Conservation (phyloP, 2,797 vertebrate genomes). For the Oryzias dopingdopingensis region DNA sequence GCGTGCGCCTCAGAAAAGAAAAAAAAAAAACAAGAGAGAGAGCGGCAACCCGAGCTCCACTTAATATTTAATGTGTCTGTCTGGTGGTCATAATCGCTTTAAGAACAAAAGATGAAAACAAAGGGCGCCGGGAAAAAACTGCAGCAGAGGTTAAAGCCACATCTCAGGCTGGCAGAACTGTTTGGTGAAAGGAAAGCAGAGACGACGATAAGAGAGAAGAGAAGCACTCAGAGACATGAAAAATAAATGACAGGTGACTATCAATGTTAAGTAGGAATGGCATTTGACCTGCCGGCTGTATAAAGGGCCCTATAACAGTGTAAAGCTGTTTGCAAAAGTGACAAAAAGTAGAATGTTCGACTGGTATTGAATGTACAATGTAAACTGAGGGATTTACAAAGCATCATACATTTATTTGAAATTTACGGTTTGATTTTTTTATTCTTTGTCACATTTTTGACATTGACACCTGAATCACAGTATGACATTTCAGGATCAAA, state of each 20-base stretch:
- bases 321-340: constrained; percentile 28
- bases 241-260: constrained; percentile 56
- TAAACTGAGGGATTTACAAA: background rate
- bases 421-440: too few species aligned
- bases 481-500: too few species aligned
- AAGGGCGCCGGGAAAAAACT: constrained; percentile 44
- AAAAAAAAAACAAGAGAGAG: constrained; percentile 44
- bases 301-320: constrained; percentile 26
- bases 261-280: constrained; percentile 42
- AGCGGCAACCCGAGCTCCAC: constrained; percentile 36
- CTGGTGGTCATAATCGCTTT: constrained; percentile 75
- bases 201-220: background rate
- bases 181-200: constrained; percentile 6
- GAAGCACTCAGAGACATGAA: constrained; percentile 45
- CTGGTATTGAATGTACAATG: background rate
- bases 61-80: constrained; percentile 75
- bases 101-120: constrained; percentile 72
- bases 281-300: constrained; percentile 38
- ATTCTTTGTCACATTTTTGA: too few species aligned
- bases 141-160: constrained; percentile 44
- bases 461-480: too few species aligned
- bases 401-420: too few species aligned
- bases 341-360: constrained; percentile 4
- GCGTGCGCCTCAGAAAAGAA: constrained; percentile 47
- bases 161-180: constrained; percentile 42